A percentile compares a stretch with the other conserved stretches of the same genome.
phyloP scores from a whole-genome alignment of 2,888 invertebrate genomes.

The Drosophila macrospina region DNA sequence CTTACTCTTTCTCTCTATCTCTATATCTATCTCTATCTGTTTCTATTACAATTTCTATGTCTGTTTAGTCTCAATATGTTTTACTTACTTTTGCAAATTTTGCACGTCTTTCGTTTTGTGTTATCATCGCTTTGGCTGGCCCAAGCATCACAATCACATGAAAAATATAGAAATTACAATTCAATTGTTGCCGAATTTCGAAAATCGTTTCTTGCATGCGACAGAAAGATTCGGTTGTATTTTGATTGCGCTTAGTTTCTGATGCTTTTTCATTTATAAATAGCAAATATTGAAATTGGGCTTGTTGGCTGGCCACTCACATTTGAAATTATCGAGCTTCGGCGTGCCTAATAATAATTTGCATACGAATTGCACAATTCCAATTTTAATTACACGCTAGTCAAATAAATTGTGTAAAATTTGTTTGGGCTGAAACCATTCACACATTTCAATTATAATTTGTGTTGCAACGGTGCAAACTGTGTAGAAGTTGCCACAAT shows the following conservation, averaged over 20 bases:
- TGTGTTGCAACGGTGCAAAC: constrained; percentile 22
- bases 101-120: constrained; percentile 53
- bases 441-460: constrained; percentile 57
- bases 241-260: constrained; percentile 43
- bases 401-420: constrained; percentile 54
- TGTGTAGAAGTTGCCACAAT: constrained; percentile 28
- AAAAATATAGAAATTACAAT: background rate
- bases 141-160: constrained; percentile 4
- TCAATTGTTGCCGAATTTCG: constrained; percentile 11
- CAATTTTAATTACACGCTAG: constrained; percentile 63
- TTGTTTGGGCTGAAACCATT: constrained; percentile 16
- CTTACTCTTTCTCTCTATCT: constrained; percentile 21
- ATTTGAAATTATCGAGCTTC: constrained; percentile 7
- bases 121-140: constrained; percentile 31
- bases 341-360: constrained; percentile 43
- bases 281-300: constrained; percentile 30
- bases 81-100: constrained; percentile 43
- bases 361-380: constrained; percentile 52
- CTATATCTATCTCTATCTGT: constrained; percentile 29
- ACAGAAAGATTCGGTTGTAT: constrained; percentile 11
- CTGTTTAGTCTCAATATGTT: constrained; percentile 10
- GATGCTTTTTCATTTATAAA: constrained; percentile 47
- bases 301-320: constrained; percentile 12
- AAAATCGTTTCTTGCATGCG: constrained; percentile 45
- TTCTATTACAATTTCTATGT: constrained; percentile 16